A percentile compares a stretch with the other conserved stretches of the same genome.
These are phyloP conservation scores for Calosoma granatense DNA, from an alignment of 1,140 invertebrate species.

Conservation along the genomic window DNA sequence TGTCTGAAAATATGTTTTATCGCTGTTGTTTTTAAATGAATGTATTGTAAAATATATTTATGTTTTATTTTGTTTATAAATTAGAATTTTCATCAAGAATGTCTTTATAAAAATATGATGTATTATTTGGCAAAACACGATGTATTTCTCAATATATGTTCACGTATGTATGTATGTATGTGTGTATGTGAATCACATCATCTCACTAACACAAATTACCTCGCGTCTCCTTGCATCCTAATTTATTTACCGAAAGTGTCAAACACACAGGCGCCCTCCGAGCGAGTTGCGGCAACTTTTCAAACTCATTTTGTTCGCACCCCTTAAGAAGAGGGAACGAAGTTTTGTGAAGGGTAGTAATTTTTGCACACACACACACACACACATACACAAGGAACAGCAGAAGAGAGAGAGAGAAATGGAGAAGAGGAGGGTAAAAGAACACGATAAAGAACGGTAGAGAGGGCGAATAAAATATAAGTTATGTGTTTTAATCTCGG, in stretches of 20 bases:
- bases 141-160: no score
- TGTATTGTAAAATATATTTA: no score
- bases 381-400: neutral
- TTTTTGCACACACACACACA: no score
- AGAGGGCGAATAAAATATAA: constrained; percentile 4
- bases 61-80: no score
- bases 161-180: no score
- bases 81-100: no score
- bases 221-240: neutral
- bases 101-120: no score
- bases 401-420: neutral
- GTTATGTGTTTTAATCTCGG: constrained; percentile 8
- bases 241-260: constrained; percentile 1
- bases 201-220: neutral
- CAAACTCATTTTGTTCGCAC: neutral
- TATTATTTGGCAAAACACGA: no score
- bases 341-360: neutral
- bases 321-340: neutral
- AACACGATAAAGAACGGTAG: constrained; percentile 2
- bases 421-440: constrained; percentile 2
- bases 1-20: no score
- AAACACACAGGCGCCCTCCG: neutral
- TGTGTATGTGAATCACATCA: neutral
- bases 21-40: no score
- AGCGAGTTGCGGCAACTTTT: neutral